phyloP scores from a whole-genome alignment of 2,797 vertebrate species.

The Merluccius polli region DNA sequence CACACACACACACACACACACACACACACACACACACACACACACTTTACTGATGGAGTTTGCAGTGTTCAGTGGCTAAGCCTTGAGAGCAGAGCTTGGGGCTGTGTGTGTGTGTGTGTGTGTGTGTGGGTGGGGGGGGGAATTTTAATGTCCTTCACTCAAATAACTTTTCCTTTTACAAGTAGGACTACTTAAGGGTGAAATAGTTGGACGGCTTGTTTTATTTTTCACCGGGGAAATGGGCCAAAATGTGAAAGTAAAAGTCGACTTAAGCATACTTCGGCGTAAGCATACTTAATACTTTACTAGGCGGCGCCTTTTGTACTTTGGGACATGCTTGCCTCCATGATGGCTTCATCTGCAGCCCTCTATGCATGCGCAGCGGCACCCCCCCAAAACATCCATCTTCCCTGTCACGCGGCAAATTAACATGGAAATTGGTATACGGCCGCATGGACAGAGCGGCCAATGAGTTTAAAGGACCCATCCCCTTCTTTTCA shows the following conservation, averaged over 20 bases:
- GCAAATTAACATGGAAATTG: constrained; percentile 78
- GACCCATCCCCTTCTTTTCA: constrained; percentile 25
- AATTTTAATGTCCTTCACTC: background rate
- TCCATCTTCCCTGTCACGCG: constrained; percentile 63
- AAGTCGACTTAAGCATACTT: background rate
- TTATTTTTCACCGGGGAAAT: background rate
- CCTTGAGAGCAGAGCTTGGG: too few species aligned
- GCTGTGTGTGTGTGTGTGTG: constrained; percentile 9
- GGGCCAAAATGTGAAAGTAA: background rate
- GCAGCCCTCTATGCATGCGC: constrained; percentile 47
- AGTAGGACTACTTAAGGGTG: background rate
- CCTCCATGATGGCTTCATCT: constrained; percentile 49
- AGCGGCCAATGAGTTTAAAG: constrained; percentile 36
- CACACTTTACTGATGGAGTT: too few species aligned
- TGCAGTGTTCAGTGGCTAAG: too few species aligned
- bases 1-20: background rate
- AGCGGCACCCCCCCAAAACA: constrained; percentile 44
- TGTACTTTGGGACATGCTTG: background rate
- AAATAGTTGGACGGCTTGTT: background rate
- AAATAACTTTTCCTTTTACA: background rate
- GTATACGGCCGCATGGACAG: constrained; percentile 59
- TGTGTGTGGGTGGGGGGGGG: background rate
- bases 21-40: constrained; percentile 4
- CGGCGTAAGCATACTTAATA: background rate
- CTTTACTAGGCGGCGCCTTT: background rate